Evolutionary conservation across 2,797 vertebrate species (phyloP), one percentile per base, ranked within the genome.

Genomic region (Holocentrus rufus): DNA sequence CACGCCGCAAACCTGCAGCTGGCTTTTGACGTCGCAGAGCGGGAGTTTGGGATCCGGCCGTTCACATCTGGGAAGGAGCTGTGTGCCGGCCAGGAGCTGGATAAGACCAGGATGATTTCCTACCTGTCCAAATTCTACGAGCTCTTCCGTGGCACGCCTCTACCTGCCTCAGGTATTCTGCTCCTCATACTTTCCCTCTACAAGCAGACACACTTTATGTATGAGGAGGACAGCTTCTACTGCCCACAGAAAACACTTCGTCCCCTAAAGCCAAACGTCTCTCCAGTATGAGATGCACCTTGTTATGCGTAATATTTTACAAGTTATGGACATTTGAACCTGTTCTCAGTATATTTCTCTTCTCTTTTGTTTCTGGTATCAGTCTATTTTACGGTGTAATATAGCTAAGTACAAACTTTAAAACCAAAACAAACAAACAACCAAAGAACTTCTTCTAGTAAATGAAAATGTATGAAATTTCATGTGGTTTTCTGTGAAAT

Each of bases 81-180:
- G 91, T 94, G 90, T 0, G 92, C 84, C 0, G 89, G 88, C 0
- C 87, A 90, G 72, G 96, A 95, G 84, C 94, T 95, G 0, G 96
- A 99, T 89, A 97, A 96, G 85, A 95, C 94, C 82, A 93, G 86
- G 85, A 96, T 98, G 95, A 93, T 92, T 76, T 87, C 93, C 80
- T 99, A 98, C 91, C 95, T 99, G 80, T 98, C 97, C 85, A 98
- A 95, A 81, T 96, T 98, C 87, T 99, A 99, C 0, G 97, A 99
- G 88, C 95, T 98, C 67, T 98, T 99, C 93, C 91, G 95, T 15
- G 96, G 96, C 56, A 91, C 95, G 0, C 95, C 96, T 13, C 90
- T 96, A 65, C 95, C 88, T 78, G 88, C 95, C 1, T 87, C 95
- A 87, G 97, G 97, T 99, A 92, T 89, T 88, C 1, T 25, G 10